Percentiles rank a stretch among this genome's conserved stretches.
phyloP scores from a whole-genome alignment of 2,888 invertebrate genomes.

The Proisotoma minuta region DNA sequence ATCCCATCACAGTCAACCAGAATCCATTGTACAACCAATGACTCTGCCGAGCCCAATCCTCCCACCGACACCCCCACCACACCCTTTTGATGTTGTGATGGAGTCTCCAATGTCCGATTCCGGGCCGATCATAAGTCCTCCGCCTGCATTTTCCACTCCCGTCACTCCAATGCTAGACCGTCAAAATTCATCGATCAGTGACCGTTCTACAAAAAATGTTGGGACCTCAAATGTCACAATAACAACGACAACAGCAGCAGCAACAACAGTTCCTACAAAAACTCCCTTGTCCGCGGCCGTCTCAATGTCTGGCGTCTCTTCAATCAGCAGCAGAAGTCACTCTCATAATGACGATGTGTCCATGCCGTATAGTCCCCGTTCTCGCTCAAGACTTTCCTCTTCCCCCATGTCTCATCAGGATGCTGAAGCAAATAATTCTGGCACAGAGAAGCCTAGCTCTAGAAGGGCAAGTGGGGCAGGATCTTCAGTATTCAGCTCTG shows the following conservation, averaged over 20 bases:
- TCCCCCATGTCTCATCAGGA: constrained; percentile 41
- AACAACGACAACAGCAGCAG: not conserved
- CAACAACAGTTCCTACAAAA: not conserved
- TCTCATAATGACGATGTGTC: constrained; percentile 34
- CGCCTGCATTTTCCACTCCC: constrained; percentile 46
- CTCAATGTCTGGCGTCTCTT: constrained; percentile 39
- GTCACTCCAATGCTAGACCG: constrained; percentile 46
- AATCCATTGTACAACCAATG: constrained; percentile 28
- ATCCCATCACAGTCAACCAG: constrained; percentile 11
- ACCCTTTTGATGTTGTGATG: constrained; percentile 42
- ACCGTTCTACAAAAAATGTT: constrained; percentile 25
- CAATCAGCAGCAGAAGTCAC: constrained; percentile 25
- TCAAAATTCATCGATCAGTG: constrained; percentile 43
- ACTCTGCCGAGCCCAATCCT: constrained; percentile 45
- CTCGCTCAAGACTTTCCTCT: constrained; percentile 30
- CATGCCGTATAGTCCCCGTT: constrained; percentile 40
- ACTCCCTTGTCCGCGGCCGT: constrained; percentile 36
- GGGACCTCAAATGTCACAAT: no score
- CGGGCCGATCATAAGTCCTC: constrained; percentile 44
- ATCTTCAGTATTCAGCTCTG: not conserved
- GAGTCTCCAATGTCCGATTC: constrained; percentile 45
- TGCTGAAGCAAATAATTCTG: constrained; percentile 1
- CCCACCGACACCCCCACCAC: constrained; percentile 34
- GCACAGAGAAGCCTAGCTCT: not conserved
- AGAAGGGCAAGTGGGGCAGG: not conserved